These are phyloP conservation scores for Chironomus striatipennis DNA, from an alignment of 1,140 invertebrate genomes.

Conservation along the genomic window DNA sequence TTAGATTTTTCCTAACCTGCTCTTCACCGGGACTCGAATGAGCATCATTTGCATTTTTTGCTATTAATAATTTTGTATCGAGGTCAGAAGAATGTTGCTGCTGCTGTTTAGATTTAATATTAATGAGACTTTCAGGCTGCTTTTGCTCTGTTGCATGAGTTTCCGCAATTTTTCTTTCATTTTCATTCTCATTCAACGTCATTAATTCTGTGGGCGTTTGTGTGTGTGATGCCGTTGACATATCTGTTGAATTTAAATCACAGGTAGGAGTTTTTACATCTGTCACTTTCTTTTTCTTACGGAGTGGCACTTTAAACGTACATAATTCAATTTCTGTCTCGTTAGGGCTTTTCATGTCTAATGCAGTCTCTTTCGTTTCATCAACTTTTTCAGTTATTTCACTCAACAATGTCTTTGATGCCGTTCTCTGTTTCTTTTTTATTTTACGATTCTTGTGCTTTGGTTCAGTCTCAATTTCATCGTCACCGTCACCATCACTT, in stretches of 20 bases:
- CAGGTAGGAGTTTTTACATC: constrained; percentile 25
- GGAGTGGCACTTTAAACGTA: constrained; percentile 34
- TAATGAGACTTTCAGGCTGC: background rate
- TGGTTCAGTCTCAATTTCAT: constrained; percentile 32
- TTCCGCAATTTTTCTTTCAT: background rate
- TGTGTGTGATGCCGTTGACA: background rate
- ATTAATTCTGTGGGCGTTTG: background rate
- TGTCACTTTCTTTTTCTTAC: constrained; percentile 33
- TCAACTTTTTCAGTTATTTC: constrained; percentile 4
- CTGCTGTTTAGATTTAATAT: constrained; percentile 29
- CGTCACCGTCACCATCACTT: background rate
- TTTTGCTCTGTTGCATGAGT: background rate
- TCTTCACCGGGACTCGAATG: constrained; percentile 19
- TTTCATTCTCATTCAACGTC: constrained; percentile 11
- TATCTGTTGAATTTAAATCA: constrained; percentile 30
- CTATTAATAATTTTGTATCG: constrained; percentile 5
- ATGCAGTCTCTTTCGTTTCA: constrained; percentile 16
- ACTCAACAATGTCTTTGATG: constrained; percentile 27
- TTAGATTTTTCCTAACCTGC: constrained; percentile 1
- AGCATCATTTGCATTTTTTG: background rate
- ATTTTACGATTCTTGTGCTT: constrained; percentile 37
- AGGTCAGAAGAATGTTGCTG: constrained; percentile 16
- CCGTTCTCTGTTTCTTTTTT: constrained; percentile 30
- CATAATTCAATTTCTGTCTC: constrained; percentile 37
- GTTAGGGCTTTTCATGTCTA: constrained; percentile 26